phyloP scores from a whole-genome alignment of 1,140 invertebrate species.

The Halictus rubicundus region DNA sequence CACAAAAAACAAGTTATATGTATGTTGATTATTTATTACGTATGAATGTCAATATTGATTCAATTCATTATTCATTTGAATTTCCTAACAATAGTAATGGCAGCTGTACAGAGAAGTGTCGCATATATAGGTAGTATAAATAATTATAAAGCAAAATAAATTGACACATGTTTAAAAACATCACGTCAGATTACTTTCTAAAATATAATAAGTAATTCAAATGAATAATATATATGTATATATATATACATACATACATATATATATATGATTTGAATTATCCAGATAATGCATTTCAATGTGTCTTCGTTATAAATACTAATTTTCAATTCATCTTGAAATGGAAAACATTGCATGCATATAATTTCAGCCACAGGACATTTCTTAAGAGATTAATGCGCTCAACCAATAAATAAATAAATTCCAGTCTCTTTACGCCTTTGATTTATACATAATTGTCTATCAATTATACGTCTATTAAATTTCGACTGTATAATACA shows the following conservation, averaged over 20 bases:
- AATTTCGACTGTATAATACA: conserved; percentile 61
- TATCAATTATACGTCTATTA: conserved; percentile 59
- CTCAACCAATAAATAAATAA: conserved; percentile 33
- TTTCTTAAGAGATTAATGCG: conserved; percentile 24
- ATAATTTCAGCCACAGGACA: conserved; percentile 7
- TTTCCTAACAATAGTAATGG: conserved; percentile 43
- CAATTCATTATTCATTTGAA: conserved; percentile 38
- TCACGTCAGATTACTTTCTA: conserved; percentile 20
- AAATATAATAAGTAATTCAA: conserved; percentile 9
- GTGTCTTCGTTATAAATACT: not conserved
- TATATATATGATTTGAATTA: not conserved
- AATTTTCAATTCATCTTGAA: conserved; percentile 10
- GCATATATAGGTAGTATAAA: conserved; percentile 30
- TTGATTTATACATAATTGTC: conserved; percentile 67
- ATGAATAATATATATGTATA: not conserved
- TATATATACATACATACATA: too few relatives aligned
- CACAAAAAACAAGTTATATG: conserved; percentile 6
- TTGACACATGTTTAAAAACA: conserved; percentile 8
- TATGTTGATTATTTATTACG: conserved; percentile 33
- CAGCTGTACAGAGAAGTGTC: conserved; percentile 49
- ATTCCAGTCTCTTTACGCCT: conserved; percentile 63
- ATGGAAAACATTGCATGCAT: conserved; percentile 10
- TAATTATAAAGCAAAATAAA: conserved; percentile 12
- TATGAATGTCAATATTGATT: conserved; percentile 38
- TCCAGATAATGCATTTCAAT: not conserved